Base-by-base conservation (phyloP, 2,113 vertebrate species). In the Gadus macrocephalus region DNA sequence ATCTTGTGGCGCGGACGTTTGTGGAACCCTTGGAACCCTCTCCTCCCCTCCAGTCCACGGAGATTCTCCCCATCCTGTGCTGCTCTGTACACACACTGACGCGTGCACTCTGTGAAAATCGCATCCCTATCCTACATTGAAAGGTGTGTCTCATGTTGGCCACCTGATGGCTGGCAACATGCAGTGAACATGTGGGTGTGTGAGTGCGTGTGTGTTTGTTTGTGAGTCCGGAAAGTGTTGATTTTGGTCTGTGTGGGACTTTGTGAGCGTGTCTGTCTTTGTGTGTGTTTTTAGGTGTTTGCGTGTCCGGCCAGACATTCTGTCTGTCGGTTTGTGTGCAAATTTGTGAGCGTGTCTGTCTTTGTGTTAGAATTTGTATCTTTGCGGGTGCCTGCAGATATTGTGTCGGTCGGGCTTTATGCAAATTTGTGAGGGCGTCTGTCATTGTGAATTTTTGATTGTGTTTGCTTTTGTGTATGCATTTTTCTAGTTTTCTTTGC, bases 361-460 rank as follows among this genome's bases (percentile, higher is more conserved):
- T 70, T 59, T 53, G 19, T 70, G 58, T 49, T 35, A n/a, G 35
- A 53, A 59, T 70, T 28, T 70, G 70, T 66, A 14, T 22, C 28
- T 61, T 61, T 56, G 42, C 20, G 62, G 53, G 42, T 42, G 60
- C 53, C 19, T 63, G 61, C 53, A 42, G 25, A 17, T 17, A 20
- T 11, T 61, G 61, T 62, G 61, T 27, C 11, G 15, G 22, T 15
- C 20, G 8, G 12, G 1, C 11, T 58, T 16, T 58, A 16, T 58
- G 55, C n/a, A 2, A 9, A 49, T 49, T 49, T 49, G 11, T 49
- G 6, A 12, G 58, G 0, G 14, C 19, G 58, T n/a, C 12, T 8
- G 17, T 60, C 7, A 5, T 7, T 59, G 58, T 59, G 58, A 19
- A 17, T 59, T 17, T 59, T 17, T 17, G 56, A n/a, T 16, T 59